Evolutionary conservation across 2,888 invertebrate species (phyloP), one percentile per base, ranked within the genome.

Genomic region (Tachina lurida): DNA sequence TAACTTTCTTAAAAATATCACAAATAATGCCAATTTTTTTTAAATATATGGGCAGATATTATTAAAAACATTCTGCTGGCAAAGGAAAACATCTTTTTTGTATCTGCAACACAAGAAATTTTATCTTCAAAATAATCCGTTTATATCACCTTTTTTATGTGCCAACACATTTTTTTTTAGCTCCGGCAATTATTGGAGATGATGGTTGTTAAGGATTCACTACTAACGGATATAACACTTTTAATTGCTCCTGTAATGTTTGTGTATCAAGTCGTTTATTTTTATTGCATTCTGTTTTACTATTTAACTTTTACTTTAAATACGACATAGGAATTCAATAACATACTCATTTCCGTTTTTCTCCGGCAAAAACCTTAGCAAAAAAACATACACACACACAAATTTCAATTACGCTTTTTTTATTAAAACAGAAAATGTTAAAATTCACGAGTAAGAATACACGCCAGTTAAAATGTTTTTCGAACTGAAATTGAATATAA

Each of bases 241-340:
- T 4, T 60, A 39, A 39, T 39, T 60, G 39, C 22, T 58, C 15
- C 13, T 31, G 31, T 58, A 22, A 1, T 39, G 31, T 58, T 31
- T 60, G 60, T 39, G 7, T 15, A n/a, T 39, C 39, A n/a, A 13
- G 2, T 60, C 15, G 2, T 7, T 58, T 8, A 22, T n/a, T 60
- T 60, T 60, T 22, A 22, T 56, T 56, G 12, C 39, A 45, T 19
- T 58, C n/a, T 63, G 1, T 17, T n/a, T 8, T 10, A 10, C n/a
- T n/a, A n/a, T 67, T n/a, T 49, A 10, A 12, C 12, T 56, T 70
- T 22, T 70, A 4, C 49, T 49, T 39, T 19, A 43, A 19, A 31
- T 49, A 17, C 19, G 49, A 49, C 12, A 52, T 68, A 52, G 52
- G 67, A 68, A 68, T 68, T 68, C 49, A 68, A 68, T 68, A 52